Evolutionary conservation across 53 echinoderm and acorn worm species (phyloP).

Genomic region (Stichopus horrens): DNA sequence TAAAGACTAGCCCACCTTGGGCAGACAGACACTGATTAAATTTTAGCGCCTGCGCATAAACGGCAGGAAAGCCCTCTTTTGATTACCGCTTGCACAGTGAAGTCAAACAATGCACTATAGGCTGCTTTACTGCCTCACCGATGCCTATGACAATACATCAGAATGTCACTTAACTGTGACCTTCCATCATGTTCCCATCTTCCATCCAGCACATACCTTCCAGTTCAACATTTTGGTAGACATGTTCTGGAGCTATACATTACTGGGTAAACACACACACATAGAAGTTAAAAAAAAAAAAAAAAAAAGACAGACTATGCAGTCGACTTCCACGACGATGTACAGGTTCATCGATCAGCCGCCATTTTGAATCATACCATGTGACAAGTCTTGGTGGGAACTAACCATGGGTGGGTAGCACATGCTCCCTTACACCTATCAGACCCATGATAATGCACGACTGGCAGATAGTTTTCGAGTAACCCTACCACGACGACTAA

Average conservation of each 20-base stretch:
- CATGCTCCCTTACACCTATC: not conserved
- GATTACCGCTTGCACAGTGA: not conserved
- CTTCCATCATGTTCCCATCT: not conserved
- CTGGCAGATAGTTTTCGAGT: too few species aligned
- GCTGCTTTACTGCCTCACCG: not conserved
- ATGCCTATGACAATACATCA: not conserved
- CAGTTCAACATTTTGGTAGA: not conserved
- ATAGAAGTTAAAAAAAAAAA: not conserved
- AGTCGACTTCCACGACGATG: not conserved
- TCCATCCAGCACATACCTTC: not conserved
- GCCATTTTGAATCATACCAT: slow-evolving; percentile 29
- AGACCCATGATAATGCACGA: too few species aligned
- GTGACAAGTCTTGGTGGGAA: slow-evolving; percentile 16
- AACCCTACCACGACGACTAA: too few species aligned
- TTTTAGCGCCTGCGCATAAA: slow-evolving; percentile 30
- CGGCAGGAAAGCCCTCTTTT: slow-evolving; percentile 16
- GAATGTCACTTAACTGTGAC: not conserved
- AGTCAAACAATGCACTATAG: not conserved
- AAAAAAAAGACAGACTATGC: too few species aligned
- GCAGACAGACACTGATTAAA: slow-evolving; percentile 42
- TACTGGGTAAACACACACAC: not conserved
- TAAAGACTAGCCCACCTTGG: slow-evolving; percentile 13
- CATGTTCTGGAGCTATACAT: not conserved
- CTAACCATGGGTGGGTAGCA: slow-evolving; percentile 5
- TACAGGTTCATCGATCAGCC: not conserved